phyloP scores from a whole-genome alignment of 2,113 vertebrate species.

The Fulica atra region DNA sequence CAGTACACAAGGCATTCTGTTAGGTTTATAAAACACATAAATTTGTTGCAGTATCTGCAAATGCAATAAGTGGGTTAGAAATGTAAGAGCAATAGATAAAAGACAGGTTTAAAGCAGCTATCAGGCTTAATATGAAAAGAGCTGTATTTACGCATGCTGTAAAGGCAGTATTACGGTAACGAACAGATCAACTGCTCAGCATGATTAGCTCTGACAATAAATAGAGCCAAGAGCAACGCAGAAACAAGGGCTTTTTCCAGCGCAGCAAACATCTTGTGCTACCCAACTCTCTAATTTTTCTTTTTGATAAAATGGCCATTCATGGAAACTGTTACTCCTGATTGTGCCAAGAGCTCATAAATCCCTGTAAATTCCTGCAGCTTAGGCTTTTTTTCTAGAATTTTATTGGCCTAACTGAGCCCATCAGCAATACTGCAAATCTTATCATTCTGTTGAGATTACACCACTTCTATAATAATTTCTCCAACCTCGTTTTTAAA shows the following conservation, averaged over 20 bases:
- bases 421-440: constrained; percentile 57
- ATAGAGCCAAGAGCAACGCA: neutral
- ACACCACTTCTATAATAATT: constrained; percentile 18
- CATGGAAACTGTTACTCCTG: constrained; percentile 32
- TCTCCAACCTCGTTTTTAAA: constrained; percentile 37
- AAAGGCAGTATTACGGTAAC: constrained; percentile 44
- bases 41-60: constrained; percentile 69
- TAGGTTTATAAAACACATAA: constrained; percentile 73
- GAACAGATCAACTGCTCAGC: constrained; percentile 47
- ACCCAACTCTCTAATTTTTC: constrained; percentile 22
- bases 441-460: constrained; percentile 59
- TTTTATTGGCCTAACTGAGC: constrained; percentile 50
- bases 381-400: constrained; percentile 2
- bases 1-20: constrained; percentile 69
- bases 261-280: constrained; percentile 16
- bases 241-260: constrained; percentile 7
- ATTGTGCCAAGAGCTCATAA: constrained; percentile 60
- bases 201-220: constrained; percentile 32
- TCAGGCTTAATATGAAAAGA: constrained; percentile 28
- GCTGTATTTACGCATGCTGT: constrained; percentile 11
- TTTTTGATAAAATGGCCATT: constrained; percentile 51
- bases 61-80: constrained; percentile 66
- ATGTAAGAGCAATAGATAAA: constrained; percentile 50
- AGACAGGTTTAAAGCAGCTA: constrained; percentile 39
- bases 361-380: constrained; percentile 43